A percentile compares a stretch with the other conserved stretches of the same genome.
phyloP scores from a whole-genome alignment of 1,140 invertebrate species.

The Drosophila micromelanica region DNA sequence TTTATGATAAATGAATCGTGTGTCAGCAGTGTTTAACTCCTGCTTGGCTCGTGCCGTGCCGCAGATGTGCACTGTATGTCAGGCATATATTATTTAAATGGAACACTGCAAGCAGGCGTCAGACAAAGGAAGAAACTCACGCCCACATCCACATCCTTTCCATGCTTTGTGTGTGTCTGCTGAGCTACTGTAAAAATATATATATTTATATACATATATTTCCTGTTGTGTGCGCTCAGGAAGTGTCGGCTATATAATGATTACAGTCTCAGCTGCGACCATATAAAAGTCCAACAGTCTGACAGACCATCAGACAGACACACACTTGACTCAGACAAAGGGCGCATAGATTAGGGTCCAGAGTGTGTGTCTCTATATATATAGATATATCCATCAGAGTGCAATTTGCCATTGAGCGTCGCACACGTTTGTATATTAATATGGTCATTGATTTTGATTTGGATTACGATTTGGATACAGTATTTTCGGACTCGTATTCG shows the following conservation, averaged over 20 bases:
- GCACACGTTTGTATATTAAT: constrained; percentile 62
- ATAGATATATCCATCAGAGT: constrained; percentile 27
- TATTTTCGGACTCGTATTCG: background rate
- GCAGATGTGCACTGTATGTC: constrained; percentile 22
- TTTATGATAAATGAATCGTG: constrained; percentile 81
- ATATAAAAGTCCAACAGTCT: background rate
- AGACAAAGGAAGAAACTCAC: constrained; percentile 5
- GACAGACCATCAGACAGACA: background rate
- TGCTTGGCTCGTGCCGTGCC: constrained; percentile 1
- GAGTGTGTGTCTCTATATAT: constrained; percentile 15
- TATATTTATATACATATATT: constrained; percentile 24
- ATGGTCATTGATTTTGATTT: constrained; percentile 67
- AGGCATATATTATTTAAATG: constrained; percentile 71
- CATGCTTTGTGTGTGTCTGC: constrained; percentile 4
- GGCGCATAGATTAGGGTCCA: constrained; percentile 54
- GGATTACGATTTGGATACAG: constrained; percentile 28
- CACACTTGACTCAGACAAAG: constrained; percentile 36
- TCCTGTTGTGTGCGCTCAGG: constrained; percentile 22
- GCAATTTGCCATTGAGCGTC: constrained; percentile 39
- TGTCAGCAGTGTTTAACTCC: constrained; percentile 79
- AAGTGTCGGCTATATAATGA: constrained; percentile 51
- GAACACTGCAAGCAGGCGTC: constrained; percentile 52
- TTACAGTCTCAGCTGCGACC: constrained; percentile 34
- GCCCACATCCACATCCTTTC: too few relatives aligned
- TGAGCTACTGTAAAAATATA: constrained; percentile 33